Percentiles rank a stretch among this genome's conserved stretches.
These are phyloP conservation scores for Stramonita haemastoma DNA, from an alignment of 2,888 invertebrate genomes.

Conservation along the genomic window DNA sequence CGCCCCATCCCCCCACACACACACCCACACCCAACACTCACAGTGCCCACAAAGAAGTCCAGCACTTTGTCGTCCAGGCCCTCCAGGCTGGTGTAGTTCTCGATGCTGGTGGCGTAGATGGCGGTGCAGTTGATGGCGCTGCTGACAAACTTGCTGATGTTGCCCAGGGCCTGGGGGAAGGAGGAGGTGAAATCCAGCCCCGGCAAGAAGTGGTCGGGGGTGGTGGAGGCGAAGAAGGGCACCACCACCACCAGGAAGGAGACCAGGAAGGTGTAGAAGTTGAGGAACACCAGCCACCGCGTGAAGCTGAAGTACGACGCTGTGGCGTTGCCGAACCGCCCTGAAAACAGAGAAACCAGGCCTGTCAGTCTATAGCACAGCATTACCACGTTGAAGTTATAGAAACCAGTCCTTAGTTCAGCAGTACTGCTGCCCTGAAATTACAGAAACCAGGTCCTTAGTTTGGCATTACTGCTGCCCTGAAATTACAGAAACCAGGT, in stretches of 20 bases:
- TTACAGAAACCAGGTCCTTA: too few species aligned
- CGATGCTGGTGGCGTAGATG: conserved; percentile 55
- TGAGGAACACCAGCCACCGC: conserved; percentile 90
- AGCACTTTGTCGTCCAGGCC: conserved; percentile 52
- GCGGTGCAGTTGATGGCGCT: conserved; percentile 53
- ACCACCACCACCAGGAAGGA: conserved; percentile 81
- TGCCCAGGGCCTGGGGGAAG: conserved; percentile 38
- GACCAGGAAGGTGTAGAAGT: conserved; percentile 84
- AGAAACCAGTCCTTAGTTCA: too few species aligned
- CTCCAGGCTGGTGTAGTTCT: conserved; percentile 42
- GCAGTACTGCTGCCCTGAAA: too few species aligned
- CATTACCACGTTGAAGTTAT: not conserved
- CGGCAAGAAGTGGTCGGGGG: conserved; percentile 31
- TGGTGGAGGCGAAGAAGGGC: conserved; percentile 80
- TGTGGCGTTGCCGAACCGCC: conserved; percentile 77
- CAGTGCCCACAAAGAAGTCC: conserved; percentile 72
- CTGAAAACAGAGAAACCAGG: conserved; percentile 53
- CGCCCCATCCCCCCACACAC: not conserved
- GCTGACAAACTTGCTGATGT: conserved; percentile 21
- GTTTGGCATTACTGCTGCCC: too few species aligned
- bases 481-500: too few species aligned
- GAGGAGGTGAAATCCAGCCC: conserved; percentile 47
- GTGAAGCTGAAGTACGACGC: conserved; percentile 87
- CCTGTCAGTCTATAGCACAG: not conserved
- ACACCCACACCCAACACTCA: conserved; percentile 40